Conservation (phyloP, 2,113 vertebrate species). For the Semicossyphus pulcher region DNA sequence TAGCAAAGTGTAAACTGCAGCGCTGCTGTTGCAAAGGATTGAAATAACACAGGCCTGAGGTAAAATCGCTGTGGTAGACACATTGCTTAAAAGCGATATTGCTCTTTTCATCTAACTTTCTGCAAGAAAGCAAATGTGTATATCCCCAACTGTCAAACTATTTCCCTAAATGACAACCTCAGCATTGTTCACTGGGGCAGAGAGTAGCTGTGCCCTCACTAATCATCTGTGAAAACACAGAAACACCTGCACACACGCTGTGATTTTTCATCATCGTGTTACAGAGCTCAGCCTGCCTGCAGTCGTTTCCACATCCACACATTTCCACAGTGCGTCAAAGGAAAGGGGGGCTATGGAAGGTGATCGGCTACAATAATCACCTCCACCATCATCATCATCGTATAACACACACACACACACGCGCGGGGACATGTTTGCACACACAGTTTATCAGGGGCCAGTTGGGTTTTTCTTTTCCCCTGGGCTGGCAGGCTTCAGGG, state of each 20-base stretch:
- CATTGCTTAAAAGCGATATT: neutral
- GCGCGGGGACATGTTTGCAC: neutral
- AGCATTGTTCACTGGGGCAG: neutral
- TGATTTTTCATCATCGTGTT: slow-evolving; percentile 53
- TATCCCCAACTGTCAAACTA: neutral
- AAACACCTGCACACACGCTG: slow-evolving; percentile 57
- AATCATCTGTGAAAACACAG: slow-evolving; percentile 54
- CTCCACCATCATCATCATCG: slow-evolving; percentile 23
- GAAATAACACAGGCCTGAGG: too few relatives aligned
- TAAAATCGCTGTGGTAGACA: too few relatives aligned
- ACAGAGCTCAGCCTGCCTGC: slow-evolving; percentile 13
- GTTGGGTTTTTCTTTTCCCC: slow-evolving; percentile 38
- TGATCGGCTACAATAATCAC: slow-evolving; percentile 62
- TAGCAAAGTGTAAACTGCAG: too few relatives aligned
- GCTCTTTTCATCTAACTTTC: neutral
- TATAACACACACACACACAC: slow-evolving; percentile 18
- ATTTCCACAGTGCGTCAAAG: slow-evolving; percentile 54
- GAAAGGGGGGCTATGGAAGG: slow-evolving; percentile 37
- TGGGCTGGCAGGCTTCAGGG: slow-evolving; percentile 29
- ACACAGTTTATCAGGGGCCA: slow-evolving; percentile 49
- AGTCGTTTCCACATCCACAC: slow-evolving; percentile 27
- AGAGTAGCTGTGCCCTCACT: neutral
- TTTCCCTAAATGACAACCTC: neutral
- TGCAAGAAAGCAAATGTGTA: neutral
- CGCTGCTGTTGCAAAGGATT: too few relatives aligned